These are phyloP conservation scores for Passer domesticus DNA, from an alignment of 2,113 vertebrate species.

Conservation along the genomic window DNA sequence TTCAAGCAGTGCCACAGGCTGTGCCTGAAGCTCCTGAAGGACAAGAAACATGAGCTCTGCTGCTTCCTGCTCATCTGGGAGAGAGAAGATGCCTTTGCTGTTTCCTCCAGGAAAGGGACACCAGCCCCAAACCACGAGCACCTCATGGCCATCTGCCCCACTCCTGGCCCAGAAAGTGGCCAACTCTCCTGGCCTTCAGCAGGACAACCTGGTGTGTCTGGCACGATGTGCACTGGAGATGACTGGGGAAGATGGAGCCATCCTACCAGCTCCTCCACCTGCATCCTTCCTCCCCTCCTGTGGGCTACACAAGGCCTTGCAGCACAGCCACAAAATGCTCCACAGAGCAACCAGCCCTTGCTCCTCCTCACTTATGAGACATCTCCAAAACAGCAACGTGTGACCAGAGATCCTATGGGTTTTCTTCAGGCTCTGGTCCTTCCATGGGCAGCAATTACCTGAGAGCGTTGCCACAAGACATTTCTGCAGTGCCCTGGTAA, in stretches of 20 bases:
- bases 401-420: not conserved
- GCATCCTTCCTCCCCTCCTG: not conserved
- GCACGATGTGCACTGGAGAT: accelerated
- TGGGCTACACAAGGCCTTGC: not conserved
- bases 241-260: not conserved
- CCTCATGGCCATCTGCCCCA: accelerated
- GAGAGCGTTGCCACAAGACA: not conserved
- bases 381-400: not conserved
- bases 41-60: not conserved
- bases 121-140: not conserved
- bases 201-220: accelerated
- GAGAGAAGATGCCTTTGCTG: not conserved
- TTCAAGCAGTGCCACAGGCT: not conserved
- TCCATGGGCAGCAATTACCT: not conserved
- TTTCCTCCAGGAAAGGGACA: not conserved
- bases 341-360: not conserved
- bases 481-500: not conserved
- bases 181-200: not conserved
- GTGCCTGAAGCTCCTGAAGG: not conserved
- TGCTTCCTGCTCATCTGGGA: not conserved
- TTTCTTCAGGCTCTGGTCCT: not conserved
- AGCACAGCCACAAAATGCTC: not conserved
- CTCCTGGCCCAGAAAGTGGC: not conserved
- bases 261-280: not conserved
- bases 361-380: accelerated